Base-by-base conservation (phyloP, 2,797 vertebrate species). In the Cossypha polioptera region DNA sequence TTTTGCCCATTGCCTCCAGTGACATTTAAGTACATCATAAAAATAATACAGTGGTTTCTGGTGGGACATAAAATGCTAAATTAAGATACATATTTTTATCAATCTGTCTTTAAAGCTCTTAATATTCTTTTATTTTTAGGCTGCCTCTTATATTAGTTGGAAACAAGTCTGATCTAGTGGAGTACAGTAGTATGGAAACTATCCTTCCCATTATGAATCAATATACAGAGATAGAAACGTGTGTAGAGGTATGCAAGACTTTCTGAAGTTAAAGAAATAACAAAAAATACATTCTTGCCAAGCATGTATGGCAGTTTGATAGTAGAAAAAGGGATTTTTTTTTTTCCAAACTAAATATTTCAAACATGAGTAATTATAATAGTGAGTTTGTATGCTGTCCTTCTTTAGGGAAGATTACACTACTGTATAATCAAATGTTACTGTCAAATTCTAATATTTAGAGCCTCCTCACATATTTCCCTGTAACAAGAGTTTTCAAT, bases 121-220 rank as follows among this genome's bases (percentile, higher is more conserved):
- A 54, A 58, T 76, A 14, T 21, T 95, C n/a, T 62, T 71, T 87
- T 96, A 54, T 72, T 97, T 97, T 80, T 96, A 99, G 99, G 97
- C 98, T 99, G 92, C 99, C 99, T 96, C 98, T 99, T 95, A 99
- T 99, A 97, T 95, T 99, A 96, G 99, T 99, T 96, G 99, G 99
- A 83, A 99, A 99, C 97, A 99, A 99, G 94, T 99, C 99, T 3
- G 99, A 99, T 97, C 97, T 99, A 89, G 98, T 99, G 96, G 99
- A 99, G 40, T 99, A 99, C 91, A 99, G 99, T 98, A 99, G 99
- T 96, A 99, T 99, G 99, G 99, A 99, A 97, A 99, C 98, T 78
- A 99, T 99, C 74, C 98, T 99, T 93, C 99, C 99, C 86, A 99
- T 99, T 89, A 99, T 99, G 99, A 99, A 99, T 97, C 99, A 99